Base-by-base conservation (phyloP, 2,888 invertebrate species). In the Diadromus collaris region DNA sequence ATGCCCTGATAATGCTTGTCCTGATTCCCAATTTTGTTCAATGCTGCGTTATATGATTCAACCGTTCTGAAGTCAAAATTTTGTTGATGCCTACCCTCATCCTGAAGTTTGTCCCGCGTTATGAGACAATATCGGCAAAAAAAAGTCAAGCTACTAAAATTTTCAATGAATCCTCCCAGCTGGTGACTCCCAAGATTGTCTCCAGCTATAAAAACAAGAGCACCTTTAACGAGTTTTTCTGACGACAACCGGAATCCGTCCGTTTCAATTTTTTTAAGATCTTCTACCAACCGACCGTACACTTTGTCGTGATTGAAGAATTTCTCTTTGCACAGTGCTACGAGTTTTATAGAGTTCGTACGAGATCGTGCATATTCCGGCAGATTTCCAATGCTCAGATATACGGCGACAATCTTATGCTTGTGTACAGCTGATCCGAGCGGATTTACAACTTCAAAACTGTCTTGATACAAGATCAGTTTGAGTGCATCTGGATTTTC, bases 141-240 rank as follows among this genome's bases (percentile, higher is more conserved):
- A 44, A 80, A 81, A 7, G 34, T 24, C 4, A 82, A 60, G n/a
- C n/a, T 76, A 58, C 83, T 82, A n/a, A 84, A 84, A 81, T 84
- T 85, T 56, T 82, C 83, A 7, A 70, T 69, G 41, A 82, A 84
- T 19, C 84, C 84, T 10, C 84, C 83, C 19, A 85, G 65, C 32
- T 34, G 19, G 54, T 85, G 82, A 54, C 81, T 83, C 4, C 83
- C 84, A 13, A 84, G 75, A 73, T 85, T 85, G 70, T 85, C 84
- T 6, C 83, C 83, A 6, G 81, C 46, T 19, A 85, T 79, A 32
- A 81, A 83, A 5, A 83, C 83, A 29, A 81, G 6, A 3, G 76
- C 29, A 13, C 79, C 83, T 79, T 78, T 80, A 0, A 82, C 60
- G 9, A 81, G 10, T 67, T 78, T 41, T 38, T 64, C 71, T 10